Evolutionary conservation across 2,888 invertebrate species (phyloP), one percentile per base, ranked within the genome.

Genomic region (Drosophila rellima): DNA sequence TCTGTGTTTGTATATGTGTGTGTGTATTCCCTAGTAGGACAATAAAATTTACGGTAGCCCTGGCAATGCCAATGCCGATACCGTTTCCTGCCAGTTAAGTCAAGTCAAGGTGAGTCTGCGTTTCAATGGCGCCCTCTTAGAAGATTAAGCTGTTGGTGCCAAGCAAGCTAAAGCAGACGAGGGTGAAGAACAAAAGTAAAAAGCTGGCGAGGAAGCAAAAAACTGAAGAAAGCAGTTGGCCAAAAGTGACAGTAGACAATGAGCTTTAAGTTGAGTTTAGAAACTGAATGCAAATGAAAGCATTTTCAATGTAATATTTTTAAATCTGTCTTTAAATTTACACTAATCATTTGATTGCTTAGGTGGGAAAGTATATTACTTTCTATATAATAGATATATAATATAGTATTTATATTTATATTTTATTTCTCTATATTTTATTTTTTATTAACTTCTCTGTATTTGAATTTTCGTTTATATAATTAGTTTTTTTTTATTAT

Each of bases 81-180:
- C 26, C 57, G 11, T 44, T 61, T 33, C 33, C 61, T 61, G 52
- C 47, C 60, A 56, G 51, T 70, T 52, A 71, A 60, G 77, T 17
- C 37, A 60, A 75, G 72, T 75, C 73, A 77, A 77, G 78, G 73
- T 75, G 77, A 75, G 72, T 45, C 72, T 63, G 40, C 52, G 63
- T 60, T 45, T 70, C 70, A 37, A 55, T 70, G 37, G 42, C 51
- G 52, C 51, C 40, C 59, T 64, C 48, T 64, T 37, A 15, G 33
- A 56, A 67, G 61, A 57, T 61, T 61, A 61, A 72, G 66, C 57
- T 60, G 20, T 71, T 26, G 42, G 37, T 37, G 39, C 48, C 54
- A 42, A 51, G 6, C 15, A 33, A 35, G 20, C 15, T 15, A 44
- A 15, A 15, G n/a, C 3, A 33, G 33, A 48, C 18, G 48, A 31